Evolutionary conservation across 2,113 vertebrate genomes (phyloP).

Genomic region (Myiozetetes cayanensis): DNA sequence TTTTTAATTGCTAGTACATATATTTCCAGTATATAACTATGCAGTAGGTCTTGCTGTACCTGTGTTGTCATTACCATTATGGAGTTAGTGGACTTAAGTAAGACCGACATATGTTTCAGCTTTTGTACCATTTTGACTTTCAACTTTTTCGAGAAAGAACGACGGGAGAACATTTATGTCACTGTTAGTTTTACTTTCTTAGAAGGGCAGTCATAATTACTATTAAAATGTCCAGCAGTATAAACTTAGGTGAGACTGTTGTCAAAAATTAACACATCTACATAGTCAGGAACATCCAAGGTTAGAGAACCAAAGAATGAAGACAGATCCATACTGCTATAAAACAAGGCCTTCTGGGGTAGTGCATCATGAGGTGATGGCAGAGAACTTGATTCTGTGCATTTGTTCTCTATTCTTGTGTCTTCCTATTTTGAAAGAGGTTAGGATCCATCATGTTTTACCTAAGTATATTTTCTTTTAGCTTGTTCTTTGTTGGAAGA

Average conservation of each 20-base stretch:
- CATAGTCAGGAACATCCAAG: not conserved
- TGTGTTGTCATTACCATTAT: not conserved
- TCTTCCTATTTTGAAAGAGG: not conserved
- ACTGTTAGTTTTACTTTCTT: not conserved
- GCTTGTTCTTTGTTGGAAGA: not conserved
- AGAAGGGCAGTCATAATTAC: not conserved
- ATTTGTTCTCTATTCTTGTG: not conserved
- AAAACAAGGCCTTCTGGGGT: not conserved
- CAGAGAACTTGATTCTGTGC: not conserved
- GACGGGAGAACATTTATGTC: not conserved
- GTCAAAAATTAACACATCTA: not conserved
- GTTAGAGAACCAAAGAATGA: not conserved
- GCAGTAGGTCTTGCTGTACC: not conserved
- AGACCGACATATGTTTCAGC: not conserved
- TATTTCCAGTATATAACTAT: not conserved
- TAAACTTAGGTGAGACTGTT: not conserved
- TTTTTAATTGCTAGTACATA: conserved; percentile 1
- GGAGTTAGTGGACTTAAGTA: not conserved
- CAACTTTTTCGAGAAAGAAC: not conserved
- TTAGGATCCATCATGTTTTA: not conserved
- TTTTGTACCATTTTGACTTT: not conserved
- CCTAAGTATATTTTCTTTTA: not conserved
- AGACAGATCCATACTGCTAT: not conserved
- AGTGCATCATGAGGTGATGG: not conserved
- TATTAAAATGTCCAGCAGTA: not conserved